Percentiles rank a stretch among this genome's conserved stretches.
Evolutionary conservation across 2,888 invertebrate genomes (phyloP).

Genomic region (Lithophane socia): DNA sequence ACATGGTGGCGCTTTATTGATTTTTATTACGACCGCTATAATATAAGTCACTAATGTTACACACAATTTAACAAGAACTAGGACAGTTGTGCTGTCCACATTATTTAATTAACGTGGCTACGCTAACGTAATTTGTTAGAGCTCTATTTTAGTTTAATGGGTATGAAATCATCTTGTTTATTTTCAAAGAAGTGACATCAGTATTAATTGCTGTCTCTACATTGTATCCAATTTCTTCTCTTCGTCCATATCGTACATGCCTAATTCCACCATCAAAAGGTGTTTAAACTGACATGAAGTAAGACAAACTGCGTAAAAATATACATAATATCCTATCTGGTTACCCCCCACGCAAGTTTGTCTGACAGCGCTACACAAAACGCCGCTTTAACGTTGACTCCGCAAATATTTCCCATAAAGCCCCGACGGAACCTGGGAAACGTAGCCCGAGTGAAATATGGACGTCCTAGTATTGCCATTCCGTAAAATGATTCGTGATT

Average conservation of each 20-base stretch:
- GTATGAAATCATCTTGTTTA: conserved; percentile 52
- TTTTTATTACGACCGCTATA: conserved; percentile 57
- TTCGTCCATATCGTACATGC: neutral
- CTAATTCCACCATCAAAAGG: neutral
- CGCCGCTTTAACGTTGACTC: conserved; percentile 72
- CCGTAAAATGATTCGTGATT: conserved; percentile 85
- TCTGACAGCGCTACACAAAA: conserved; percentile 59
- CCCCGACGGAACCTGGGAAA: conserved; percentile 77
- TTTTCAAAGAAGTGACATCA: conserved; percentile 41
- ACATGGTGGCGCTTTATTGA: conserved; percentile 56
- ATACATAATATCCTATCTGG: conserved; percentile 50
- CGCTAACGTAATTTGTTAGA: conserved; percentile 38
- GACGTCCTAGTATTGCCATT: conserved; percentile 78
- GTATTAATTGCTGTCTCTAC: conserved; percentile 10
- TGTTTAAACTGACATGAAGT: conserved; percentile 26
- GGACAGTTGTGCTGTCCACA: conserved; percentile 42
- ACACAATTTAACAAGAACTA: conserved; percentile 52
- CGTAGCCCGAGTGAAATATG: conserved; percentile 79
- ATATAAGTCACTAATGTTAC: conserved; percentile 44
- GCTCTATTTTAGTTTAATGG: conserved; percentile 55
- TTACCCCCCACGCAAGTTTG: conserved; percentile 54
- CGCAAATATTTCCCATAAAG: conserved; percentile 80
- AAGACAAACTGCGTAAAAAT: conserved; percentile 44
- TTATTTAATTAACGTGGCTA: conserved; percentile 55
- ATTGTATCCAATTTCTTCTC: conserved; percentile 21